These are phyloP conservation scores for Calonectris borealis DNA, from an alignment of 2,113 vertebrate genomes.

Conservation along the genomic window DNA sequence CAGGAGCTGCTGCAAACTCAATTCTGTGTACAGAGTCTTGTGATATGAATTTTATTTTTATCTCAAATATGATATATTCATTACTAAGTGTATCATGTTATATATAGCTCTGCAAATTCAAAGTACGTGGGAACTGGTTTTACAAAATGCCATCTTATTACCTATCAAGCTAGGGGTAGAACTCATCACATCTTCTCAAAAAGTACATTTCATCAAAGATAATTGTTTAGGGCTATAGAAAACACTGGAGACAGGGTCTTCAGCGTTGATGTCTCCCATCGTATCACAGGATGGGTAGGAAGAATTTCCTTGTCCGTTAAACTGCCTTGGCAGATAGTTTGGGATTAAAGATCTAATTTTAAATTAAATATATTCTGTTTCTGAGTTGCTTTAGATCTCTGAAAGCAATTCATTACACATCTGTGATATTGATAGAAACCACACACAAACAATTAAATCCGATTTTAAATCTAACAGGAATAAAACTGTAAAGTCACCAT, in stretches of 20 bases:
- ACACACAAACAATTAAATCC: neutral
- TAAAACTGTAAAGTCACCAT: neutral
- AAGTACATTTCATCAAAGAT: neutral
- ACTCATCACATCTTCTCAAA: neutral
- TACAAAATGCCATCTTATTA: neutral
- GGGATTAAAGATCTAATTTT: neutral
- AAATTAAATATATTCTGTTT: neutral
- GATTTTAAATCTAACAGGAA: neutral
- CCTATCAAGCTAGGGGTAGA: neutral
- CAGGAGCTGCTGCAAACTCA: constrained; percentile 17
- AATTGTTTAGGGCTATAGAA: neutral
- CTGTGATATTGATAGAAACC: neutral
- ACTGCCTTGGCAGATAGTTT: neutral
- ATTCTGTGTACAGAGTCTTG: neutral
- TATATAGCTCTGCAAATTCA: constrained; percentile 35
- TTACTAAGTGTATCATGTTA: constrained; percentile 19
- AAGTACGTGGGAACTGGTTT: neutral
- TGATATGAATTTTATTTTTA: constrained; percentile 35
- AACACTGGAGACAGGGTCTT: neutral
- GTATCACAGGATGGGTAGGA: neutral
- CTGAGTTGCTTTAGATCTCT: neutral
- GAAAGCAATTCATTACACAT: neutral
- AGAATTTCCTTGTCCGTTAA: neutral
- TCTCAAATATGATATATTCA: constrained; percentile 6
- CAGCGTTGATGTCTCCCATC: neutral